Evolutionary conservation across 2,888 invertebrate genomes (phyloP).

Genomic region (Parapristionchus giblindavisi): DNA sequence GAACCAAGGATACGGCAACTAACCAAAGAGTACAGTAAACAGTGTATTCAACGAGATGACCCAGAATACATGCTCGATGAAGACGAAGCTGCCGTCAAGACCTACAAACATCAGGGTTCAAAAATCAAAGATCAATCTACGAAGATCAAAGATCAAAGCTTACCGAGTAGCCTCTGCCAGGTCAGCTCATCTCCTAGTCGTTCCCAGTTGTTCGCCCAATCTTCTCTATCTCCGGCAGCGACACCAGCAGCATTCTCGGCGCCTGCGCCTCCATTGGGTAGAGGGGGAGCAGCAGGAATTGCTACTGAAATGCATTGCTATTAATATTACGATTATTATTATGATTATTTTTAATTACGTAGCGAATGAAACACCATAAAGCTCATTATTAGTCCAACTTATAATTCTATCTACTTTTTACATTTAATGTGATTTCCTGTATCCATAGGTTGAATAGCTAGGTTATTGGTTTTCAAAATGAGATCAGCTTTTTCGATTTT

Average conservation of each 20-base stretch:
- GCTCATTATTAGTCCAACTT: too few species aligned
- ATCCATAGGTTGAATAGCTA: too few species aligned
- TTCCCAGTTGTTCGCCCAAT: slow-evolving; percentile 75
- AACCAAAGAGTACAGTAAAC: slow-evolving; percentile 90
- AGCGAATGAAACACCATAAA: too few species aligned
- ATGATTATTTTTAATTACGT: too few species aligned
- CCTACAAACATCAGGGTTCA: slow-evolving; percentile 73
- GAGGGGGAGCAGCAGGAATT: slow-evolving; percentile 11
- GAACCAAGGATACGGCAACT: slow-evolving; percentile 57
- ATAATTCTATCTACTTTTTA: too few species aligned
- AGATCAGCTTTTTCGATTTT: too few species aligned
- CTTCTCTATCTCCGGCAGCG: slow-evolving; percentile 45
- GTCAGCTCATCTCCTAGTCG: slow-evolving; percentile 92
- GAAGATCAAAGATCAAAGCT: background rate
- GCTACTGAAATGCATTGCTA: slow-evolving; percentile 7
- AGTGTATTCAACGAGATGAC: slow-evolving; percentile 95
- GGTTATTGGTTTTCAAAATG: too few species aligned
- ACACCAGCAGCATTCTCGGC: slow-evolving; percentile 30
- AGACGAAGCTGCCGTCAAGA: slow-evolving; percentile 93
- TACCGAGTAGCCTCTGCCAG: slow-evolving; percentile 84
- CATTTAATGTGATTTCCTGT: too few species aligned
- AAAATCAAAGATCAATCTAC: background rate
- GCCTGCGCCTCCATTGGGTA: background rate
- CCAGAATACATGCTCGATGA: slow-evolving; percentile 98
- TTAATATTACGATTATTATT: too few species aligned